phyloP scores from a whole-genome alignment of 1,140 invertebrate genomes.

The Dryas iulia region DNA sequence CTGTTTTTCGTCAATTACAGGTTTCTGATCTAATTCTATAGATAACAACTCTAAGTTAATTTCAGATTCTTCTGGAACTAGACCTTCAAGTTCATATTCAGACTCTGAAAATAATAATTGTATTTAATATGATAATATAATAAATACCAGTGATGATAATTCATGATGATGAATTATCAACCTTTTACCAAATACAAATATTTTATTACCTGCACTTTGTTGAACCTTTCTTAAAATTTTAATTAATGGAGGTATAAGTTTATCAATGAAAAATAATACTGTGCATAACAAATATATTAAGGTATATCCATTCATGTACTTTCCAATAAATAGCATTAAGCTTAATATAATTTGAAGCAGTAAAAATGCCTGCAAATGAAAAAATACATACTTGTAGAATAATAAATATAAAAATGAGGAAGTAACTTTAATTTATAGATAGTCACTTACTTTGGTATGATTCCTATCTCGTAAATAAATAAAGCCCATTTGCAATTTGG shows the following conservation, averaged over 20 bases:
- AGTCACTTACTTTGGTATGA: constrained; percentile 64
- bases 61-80: constrained; percentile 64
- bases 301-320: constrained; percentile 60
- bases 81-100: constrained; percentile 63
- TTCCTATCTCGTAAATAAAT: constrained; percentile 61
- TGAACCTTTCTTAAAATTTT: constrained; percentile 54
- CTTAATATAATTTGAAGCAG: constrained; percentile 58
- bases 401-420: constrained; percentile 16
- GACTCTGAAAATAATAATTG: constrained; percentile 53
- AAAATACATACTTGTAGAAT: neutral
- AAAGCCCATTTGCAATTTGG: constrained; percentile 47
- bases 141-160: neutral
- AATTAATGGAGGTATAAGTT: constrained; percentile 49
- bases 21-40: constrained; percentile 58
- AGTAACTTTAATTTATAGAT: neutral
- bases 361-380: constrained; percentile 64
- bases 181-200: neutral
- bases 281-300: constrained; percentile 54
- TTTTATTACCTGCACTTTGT: constrained; percentile 59
- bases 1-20: constrained; percentile 59
- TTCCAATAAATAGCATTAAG: constrained; percentile 53
- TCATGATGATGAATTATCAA: neutral
- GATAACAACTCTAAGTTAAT: constrained; percentile 62
- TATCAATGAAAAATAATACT: constrained; percentile 47
- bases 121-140: neutral